Conservation (phyloP, 2,113 vertebrate genomes). For the Thermophis baileyi region DNA sequence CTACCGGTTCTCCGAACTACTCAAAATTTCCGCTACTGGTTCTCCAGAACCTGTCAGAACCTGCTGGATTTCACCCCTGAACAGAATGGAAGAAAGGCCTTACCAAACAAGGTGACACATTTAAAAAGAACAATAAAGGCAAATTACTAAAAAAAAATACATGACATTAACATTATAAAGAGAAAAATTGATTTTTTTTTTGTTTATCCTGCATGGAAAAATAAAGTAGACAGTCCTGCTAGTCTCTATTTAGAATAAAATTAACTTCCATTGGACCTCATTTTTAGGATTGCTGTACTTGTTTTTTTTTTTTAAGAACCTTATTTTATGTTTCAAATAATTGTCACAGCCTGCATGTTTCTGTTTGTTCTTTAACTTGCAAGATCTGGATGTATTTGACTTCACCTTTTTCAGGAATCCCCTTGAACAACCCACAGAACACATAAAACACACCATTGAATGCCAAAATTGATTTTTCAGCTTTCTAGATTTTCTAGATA, state of each 20-base stretch:
- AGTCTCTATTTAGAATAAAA: background rate
- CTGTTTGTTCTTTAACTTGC: constrained; percentile 54
- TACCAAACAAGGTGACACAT: constrained; percentile 27
- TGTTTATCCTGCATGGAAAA: constrained; percentile 53
- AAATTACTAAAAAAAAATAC: constrained; percentile 33
- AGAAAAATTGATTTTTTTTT: constrained; percentile 46
- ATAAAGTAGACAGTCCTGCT: constrained; percentile 30
- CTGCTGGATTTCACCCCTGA: too few species aligned
- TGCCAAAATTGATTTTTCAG: background rate
- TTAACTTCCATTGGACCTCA: background rate
- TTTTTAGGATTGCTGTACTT: background rate
- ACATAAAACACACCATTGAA: constrained; percentile 39
- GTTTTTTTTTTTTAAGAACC: constrained; percentile 64
- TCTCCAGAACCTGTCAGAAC: too few species aligned
- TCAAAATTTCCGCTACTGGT: too few species aligned
- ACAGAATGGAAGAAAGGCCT: constrained; percentile 17
- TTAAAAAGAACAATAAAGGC: constrained; percentile 34
- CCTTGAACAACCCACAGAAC: constrained; percentile 49
- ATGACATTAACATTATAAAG: constrained; percentile 56
- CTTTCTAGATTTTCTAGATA: background rate
- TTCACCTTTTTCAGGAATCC: constrained; percentile 74
- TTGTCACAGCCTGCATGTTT: constrained; percentile 51
- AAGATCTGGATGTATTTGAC: constrained; percentile 41
- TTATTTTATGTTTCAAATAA: background rate
- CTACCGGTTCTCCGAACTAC: too few species aligned